Evolutionary conservation across 1,140 invertebrate species (phyloP).

Genomic region (Physella acuta): DNA sequence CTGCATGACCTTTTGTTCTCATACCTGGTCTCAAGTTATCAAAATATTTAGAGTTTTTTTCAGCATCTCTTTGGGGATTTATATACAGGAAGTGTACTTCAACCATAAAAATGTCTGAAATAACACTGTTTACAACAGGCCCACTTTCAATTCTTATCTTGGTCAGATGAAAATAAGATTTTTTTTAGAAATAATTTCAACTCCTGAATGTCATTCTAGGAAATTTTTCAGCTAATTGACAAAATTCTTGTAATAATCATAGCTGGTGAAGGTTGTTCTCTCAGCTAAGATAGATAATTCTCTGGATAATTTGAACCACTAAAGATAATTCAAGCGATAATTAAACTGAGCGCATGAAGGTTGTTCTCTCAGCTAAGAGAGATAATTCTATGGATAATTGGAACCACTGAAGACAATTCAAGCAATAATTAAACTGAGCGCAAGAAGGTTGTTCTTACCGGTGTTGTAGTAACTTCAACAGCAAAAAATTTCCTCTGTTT

Average conservation of each 20-base stretch:
- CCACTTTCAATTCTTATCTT: no score
- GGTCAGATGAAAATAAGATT: no score
- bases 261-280: no score
- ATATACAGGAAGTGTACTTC: background rate
- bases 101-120: background rate
- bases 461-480: constrained; percentile 71
- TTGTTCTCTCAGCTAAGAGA: background rate
- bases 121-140: background rate
- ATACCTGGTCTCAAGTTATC: no score
- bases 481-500: constrained; percentile 84
- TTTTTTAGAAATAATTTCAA: no score
- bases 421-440: background rate
- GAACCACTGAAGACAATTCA: background rate
- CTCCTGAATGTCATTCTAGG: no score
- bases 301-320: background rate
- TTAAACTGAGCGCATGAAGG: background rate
- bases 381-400: background rate
- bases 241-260: no score
- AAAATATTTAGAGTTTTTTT: no score
- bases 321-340: background rate
- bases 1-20: no score
- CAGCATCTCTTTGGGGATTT: background rate
- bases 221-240: no score
- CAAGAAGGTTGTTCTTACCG: constrained; percentile 40
- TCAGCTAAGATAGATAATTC: background rate